These are phyloP conservation scores for Heliothis peltigera DNA, from an alignment of 2,888 invertebrate genomes.

Conservation along the genomic window DNA sequence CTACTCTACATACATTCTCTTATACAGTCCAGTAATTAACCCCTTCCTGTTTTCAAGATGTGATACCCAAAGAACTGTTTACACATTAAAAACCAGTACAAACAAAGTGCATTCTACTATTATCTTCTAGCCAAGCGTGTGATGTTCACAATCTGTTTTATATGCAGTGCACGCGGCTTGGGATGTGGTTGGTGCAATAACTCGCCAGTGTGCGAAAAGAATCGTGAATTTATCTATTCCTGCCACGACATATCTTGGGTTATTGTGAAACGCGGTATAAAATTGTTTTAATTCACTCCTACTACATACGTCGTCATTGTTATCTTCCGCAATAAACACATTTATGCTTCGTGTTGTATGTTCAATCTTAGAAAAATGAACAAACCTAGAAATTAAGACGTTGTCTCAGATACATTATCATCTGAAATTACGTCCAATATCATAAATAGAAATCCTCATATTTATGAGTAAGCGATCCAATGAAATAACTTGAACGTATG, in stretches of 20 bases:
- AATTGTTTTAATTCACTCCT: no score
- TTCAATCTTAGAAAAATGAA: no score
- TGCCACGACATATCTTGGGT: slow-evolving; percentile 1
- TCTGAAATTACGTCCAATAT: slow-evolving; percentile 7
- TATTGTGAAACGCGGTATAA: background rate
- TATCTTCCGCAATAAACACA: no score
- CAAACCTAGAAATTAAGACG: no score
- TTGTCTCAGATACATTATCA: no score
- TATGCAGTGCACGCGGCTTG: slow-evolving; percentile 30
- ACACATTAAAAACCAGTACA: background rate
- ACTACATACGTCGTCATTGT: no score
- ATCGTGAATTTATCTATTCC: slow-evolving; percentile 15
- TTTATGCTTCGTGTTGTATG: no score
- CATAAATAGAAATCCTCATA: slow-evolving; percentile 22
- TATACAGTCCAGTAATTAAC: background rate
- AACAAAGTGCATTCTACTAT: slow-evolving; percentile 37
- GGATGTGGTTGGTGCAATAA: slow-evolving; percentile 36
- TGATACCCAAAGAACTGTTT: background rate
- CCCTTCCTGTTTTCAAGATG: background rate
- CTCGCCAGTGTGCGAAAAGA: slow-evolving; percentile 8
- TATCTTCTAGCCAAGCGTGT: slow-evolving; percentile 17
- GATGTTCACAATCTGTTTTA: slow-evolving; percentile 29
- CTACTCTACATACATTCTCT: no score
- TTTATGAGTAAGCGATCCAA: slow-evolving; percentile 28
- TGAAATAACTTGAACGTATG: slow-evolving; percentile 16